Conservation (phyloP, 2,113 vertebrate species). For the Bufo bufo region DNA sequence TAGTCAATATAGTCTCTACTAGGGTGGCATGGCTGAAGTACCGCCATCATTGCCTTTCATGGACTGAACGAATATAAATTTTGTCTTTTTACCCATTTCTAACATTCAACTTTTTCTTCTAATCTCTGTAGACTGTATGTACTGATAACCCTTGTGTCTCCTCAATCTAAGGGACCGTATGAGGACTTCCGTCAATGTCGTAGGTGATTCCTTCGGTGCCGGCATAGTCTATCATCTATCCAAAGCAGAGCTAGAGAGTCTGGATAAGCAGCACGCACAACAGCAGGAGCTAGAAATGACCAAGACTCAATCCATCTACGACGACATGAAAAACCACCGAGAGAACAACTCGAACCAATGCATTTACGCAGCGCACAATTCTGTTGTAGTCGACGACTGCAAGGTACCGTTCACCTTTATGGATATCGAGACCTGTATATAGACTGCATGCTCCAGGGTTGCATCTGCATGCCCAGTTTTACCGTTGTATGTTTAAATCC, state of each 20-base stretch:
- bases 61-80: background rate
- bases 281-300: slow-evolving; percentile 95
- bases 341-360: slow-evolving; percentile 98
- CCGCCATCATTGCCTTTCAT: background rate
- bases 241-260: slow-evolving; percentile 86
- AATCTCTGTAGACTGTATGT: background rate
- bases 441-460: slow-evolving; percentile 78
- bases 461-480: slow-evolving; percentile 68
- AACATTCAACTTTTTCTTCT: background rate
- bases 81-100: background rate
- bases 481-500: slow-evolving; percentile 51
- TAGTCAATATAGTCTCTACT: background rate
- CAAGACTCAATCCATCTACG: slow-evolving; percentile 92
- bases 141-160: slow-evolving; percentile 42
- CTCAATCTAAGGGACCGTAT: slow-evolving; percentile 86
- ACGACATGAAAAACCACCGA: slow-evolving; percentile 96
- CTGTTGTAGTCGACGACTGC: slow-evolving; percentile 96
- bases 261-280: slow-evolving; percentile 85
- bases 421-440: slow-evolving; percentile 92
- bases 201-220: slow-evolving; percentile 96
- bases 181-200: slow-evolving; percentile 96
- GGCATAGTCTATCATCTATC: slow-evolving; percentile 97
- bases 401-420: slow-evolving; percentile 96
- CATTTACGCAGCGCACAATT: slow-evolving; percentile 93
- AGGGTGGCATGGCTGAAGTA: background rate